Conservation (phyloP, 2,113 vertebrate genomes). For the Megaceryle maxima region DNA sequence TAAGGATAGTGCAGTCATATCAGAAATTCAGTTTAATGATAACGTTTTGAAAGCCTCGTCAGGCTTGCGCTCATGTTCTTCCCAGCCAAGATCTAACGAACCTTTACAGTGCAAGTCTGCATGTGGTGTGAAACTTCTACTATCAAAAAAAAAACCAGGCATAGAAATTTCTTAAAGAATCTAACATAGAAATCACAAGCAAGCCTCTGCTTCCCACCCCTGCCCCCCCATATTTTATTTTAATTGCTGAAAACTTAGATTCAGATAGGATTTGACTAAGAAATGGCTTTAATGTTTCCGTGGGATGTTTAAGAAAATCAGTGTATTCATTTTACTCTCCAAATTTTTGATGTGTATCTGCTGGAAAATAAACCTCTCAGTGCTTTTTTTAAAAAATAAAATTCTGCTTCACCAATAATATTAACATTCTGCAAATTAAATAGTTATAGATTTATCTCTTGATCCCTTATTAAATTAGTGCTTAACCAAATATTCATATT, state of each 20-base stretch:
- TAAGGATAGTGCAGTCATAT: not conserved
- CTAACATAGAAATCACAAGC: not conserved
- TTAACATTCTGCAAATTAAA: not conserved
- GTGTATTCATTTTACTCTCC: not conserved
- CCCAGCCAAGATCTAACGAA: fast-evolving
- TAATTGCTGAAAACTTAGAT: not conserved
- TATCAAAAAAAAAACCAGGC: not conserved
- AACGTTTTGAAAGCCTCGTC: not conserved
- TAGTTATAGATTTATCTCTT: not conserved
- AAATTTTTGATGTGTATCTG: not conserved
- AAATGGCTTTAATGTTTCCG: not conserved
- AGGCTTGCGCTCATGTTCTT: not conserved
- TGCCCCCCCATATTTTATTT: not conserved
- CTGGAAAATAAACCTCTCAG: not conserved
- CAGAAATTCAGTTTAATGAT: not conserved
- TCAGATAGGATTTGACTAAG: not conserved
- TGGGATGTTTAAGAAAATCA: not conserved
- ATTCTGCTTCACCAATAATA: not conserved
- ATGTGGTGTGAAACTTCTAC: not conserved
- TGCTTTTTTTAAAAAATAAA: not conserved
- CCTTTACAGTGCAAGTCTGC: not conserved
- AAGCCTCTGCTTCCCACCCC: not conserved
- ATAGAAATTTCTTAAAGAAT: not conserved
- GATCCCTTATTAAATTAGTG: not conserved
- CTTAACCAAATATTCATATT: not conserved